Percentiles rank a stretch among this genome's conserved stretches.
phyloP scores from a whole-genome alignment of 2,888 invertebrate genomes.

The Dicroscelio sp. region DNA sequence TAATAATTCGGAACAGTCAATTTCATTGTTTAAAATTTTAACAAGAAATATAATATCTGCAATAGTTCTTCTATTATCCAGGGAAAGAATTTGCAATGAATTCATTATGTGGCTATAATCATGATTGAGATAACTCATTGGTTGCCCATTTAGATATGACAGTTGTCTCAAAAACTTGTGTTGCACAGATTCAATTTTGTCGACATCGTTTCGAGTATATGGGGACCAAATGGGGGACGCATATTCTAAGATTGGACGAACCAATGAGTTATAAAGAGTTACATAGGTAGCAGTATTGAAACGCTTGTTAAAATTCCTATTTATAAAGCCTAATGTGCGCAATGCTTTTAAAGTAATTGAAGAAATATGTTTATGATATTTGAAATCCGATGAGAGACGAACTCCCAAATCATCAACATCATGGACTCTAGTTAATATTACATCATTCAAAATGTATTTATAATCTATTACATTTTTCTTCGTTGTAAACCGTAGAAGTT shows the following conservation, averaged over 20 bases:
- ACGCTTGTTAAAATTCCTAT: neutral
- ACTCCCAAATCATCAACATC: neutral
- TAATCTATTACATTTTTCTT: neutral
- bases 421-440: no score
- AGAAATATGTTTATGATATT: neutral
- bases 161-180: neutral
- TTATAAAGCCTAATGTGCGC: conserved; percentile 20
- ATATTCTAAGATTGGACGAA: neutral
- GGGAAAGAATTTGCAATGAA: no score
- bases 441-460: neutral
- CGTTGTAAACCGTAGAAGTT: neutral
- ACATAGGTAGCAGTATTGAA: conserved; percentile 14
- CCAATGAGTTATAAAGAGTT: conserved; percentile 8
- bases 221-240: neutral
- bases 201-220: neutral
- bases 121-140: neutral
- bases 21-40: no score
- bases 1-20: no score
- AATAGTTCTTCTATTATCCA: no score
- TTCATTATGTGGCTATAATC: neutral
- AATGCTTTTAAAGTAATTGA: neutral
- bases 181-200: neutral
- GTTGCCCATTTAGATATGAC: neutral
- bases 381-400: neutral
- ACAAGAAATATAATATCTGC: no score